Conservation (phyloP, 2,113 vertebrate species). For the Serinus canaria region DNA sequence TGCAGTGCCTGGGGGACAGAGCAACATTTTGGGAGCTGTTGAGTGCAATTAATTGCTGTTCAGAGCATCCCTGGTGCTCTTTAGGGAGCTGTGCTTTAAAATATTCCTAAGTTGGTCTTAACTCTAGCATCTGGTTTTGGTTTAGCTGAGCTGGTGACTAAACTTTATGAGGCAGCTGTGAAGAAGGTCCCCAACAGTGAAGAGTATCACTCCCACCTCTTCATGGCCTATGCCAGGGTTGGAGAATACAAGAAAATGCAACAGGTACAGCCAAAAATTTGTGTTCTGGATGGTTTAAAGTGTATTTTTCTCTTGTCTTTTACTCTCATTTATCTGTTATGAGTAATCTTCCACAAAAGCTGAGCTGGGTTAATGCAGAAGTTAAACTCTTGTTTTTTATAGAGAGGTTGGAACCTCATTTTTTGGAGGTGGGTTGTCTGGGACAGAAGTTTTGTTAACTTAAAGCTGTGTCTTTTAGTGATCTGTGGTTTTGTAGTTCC, state of each 20-base stretch:
- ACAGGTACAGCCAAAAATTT: conserved; percentile 76
- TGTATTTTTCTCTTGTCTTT: neutral
- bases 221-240: conserved; percentile 98
- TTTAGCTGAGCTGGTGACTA: conserved; percentile 94
- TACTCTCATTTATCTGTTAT: neutral
- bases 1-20: neutral
- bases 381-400: neutral
- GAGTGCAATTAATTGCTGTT: neutral
- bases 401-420: neutral
- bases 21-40: neutral
- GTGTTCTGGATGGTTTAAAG: neutral
- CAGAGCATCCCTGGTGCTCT: neutral
- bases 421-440: neutral
- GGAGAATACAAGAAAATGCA: conserved; percentile 99
- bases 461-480: neutral
- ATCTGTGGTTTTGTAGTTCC: neutral
- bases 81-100: neutral
- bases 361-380: neutral
- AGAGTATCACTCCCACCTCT: conserved; percentile 98
- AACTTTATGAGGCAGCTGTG: conserved; percentile 96
- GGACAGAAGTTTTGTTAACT: neutral
- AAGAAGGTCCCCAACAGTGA: conserved; percentile 97
- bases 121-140: conserved; percentile 26
- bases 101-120: neutral
- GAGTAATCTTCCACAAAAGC: neutral